These are phyloP conservation scores for Chionoecetes opilio DNA, from an alignment of 1,140 invertebrate species.

Conservation along the genomic window DNA sequence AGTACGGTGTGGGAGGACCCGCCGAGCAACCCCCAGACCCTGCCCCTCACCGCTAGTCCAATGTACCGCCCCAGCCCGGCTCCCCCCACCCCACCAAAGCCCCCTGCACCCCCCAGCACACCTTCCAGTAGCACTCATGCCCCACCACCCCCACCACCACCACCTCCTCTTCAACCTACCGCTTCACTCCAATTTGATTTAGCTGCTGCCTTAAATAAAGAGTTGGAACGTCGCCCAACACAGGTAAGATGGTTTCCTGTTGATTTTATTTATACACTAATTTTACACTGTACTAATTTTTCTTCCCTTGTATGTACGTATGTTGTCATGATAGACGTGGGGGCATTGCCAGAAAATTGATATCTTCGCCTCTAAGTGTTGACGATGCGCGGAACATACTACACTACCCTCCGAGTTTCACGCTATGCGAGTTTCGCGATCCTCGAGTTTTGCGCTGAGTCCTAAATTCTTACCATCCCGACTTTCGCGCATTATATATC, in stretches of 20 bases:
- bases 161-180: conserved; percentile 71
- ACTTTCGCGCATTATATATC: too few species aligned
- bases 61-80: conserved; percentile 56
- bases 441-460: too few species aligned
- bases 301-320: too few species aligned
- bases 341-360: too few species aligned
- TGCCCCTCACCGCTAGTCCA: conserved; percentile 41
- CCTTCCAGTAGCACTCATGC: conserved; percentile 61
- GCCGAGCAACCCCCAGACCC: conserved; percentile 32
- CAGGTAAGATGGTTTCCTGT: conserved; percentile 51
- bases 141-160: conserved; percentile 71
- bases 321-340: too few species aligned
- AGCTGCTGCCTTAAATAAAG: conserved; percentile 72
- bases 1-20: conserved; percentile 72
- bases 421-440: too few species aligned
- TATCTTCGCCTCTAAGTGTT: too few species aligned
- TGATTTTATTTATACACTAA: too few species aligned
- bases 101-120: conserved; percentile 62
- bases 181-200: conserved; percentile 58
- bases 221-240: conserved; percentile 69
- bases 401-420: too few species aligned
- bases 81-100: conserved; percentile 72
- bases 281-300: too few species aligned
- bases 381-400: too few species aligned
- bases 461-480: too few species aligned